Conservation (phyloP, 2,888 invertebrate species). For the Geophilus truncorum region DNA sequence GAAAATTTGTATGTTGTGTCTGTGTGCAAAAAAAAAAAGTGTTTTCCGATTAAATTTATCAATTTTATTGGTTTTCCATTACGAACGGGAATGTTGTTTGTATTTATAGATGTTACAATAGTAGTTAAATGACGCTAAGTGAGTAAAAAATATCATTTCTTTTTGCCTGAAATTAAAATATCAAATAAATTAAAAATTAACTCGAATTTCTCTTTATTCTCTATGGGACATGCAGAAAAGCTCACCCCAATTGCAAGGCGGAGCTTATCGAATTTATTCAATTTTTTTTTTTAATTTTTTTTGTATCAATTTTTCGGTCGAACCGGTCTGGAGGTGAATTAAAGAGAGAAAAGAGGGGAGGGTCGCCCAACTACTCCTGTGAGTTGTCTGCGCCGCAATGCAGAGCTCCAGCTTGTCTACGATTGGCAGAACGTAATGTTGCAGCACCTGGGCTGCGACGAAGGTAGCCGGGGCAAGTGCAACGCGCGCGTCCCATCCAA, state of each 20-base stretch:
- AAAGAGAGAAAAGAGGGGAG: no score
- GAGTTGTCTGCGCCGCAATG: conserved; percentile 10
- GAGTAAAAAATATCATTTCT: not conserved
- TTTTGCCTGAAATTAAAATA: not conserved
- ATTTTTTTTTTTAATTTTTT: not conserved
- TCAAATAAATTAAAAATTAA: not conserved
- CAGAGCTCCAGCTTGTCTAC: conserved; percentile 2
- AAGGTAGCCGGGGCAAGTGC: conserved; percentile 1
- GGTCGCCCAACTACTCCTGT: not conserved
- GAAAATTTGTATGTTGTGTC: no score
- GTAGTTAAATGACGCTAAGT: no score
- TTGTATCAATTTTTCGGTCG: not conserved
- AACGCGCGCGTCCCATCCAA: conserved; percentile 3
- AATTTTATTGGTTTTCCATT: no score
- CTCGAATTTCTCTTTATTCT: not conserved
- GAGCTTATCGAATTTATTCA: no score
- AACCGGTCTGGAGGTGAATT: no score
- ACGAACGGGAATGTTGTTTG: no score
- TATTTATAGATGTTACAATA: not conserved
- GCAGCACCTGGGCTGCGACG: not conserved
- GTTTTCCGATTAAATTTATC: no score
- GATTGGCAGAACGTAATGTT: conserved; percentile 10
- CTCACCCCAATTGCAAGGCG: not conserved
- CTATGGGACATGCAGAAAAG: not conserved
- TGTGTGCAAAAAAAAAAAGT: no score